Conservation (phyloP, 2,888 invertebrate species). For the Urechis unicinctus region DNA sequence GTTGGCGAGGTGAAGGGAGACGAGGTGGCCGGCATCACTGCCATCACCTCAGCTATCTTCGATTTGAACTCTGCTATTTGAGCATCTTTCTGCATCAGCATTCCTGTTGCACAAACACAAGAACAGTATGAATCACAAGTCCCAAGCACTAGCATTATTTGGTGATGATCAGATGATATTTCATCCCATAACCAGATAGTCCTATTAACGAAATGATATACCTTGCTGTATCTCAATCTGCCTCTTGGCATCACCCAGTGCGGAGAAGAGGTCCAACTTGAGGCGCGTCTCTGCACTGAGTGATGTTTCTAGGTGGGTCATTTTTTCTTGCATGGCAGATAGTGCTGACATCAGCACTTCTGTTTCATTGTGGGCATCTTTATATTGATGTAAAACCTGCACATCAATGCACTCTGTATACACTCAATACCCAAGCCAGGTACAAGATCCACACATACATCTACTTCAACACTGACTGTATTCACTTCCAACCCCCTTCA, state of each 20-base stretch:
- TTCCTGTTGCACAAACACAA: conserved; percentile 55
- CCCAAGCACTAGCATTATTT: too few species aligned
- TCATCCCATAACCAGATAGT: too few species aligned
- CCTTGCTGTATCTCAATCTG: conserved; percentile 47
- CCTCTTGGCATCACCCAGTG: conserved; percentile 83
- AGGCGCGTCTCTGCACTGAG: conserved; percentile 94
- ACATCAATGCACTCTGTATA: conserved; percentile 6
- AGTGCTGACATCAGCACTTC: conserved; percentile 75
- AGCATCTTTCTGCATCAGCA: conserved; percentile 77
- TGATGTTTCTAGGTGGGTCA: conserved; percentile 83
- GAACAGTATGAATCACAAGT: not conserved
- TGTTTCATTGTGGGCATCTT: conserved; percentile 58
- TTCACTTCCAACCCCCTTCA: not conserved
- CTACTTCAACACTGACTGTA: not conserved
- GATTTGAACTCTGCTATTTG: conserved; percentile 85
- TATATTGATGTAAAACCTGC: conserved; percentile 57
- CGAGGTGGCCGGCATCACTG: conserved; percentile 68
- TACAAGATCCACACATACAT: not conserved
- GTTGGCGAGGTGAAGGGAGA: conserved; percentile 13
- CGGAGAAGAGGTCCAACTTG: conserved; percentile 95
- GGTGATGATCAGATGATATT: too few species aligned
- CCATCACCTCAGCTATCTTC: conserved; percentile 86
- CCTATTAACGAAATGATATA: conserved; percentile 9
- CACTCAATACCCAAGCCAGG: not conserved
- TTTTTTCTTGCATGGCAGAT: conserved; percentile 81